Conservation (phyloP, 2,888 invertebrate genomes). For the Platypus cylindrus region DNA sequence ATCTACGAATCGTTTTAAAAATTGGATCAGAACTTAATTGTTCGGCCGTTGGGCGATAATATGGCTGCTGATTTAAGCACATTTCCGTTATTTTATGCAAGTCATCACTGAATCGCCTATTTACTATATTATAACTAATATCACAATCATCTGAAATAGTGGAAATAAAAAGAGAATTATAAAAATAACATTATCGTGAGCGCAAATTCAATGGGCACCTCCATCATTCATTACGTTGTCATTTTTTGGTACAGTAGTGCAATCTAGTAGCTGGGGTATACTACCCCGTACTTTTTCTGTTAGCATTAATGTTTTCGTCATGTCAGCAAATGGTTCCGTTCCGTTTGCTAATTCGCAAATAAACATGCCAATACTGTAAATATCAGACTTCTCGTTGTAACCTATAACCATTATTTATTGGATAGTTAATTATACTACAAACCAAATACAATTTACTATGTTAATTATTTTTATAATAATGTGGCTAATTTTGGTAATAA, state of each 20-base stretch:
- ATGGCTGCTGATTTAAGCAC: slow-evolving; percentile 56
- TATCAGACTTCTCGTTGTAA: slow-evolving; percentile 80
- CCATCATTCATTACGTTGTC: slow-evolving; percentile 28
- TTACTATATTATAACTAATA: slow-evolving; percentile 34
- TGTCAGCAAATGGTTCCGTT: slow-evolving; percentile 72
- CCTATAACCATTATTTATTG: too few species aligned
- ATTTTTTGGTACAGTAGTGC: slow-evolving; percentile 50
- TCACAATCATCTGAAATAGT: slow-evolving; percentile 29
- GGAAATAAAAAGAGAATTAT: slow-evolving; percentile 11
- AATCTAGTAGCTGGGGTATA: slow-evolving; percentile 62
- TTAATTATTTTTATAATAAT: too few species aligned
- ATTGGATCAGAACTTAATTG: slow-evolving; percentile 61
- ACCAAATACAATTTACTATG: too few species aligned
- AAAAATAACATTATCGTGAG: background rate
- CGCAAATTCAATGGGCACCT: slow-evolving; percentile 18
- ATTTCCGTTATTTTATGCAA: slow-evolving; percentile 68
- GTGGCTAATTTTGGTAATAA: too few species aligned
- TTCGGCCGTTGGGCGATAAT: slow-evolving; percentile 53
- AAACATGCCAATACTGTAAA: slow-evolving; percentile 82
- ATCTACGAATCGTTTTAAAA: slow-evolving; percentile 54
- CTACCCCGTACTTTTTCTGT: slow-evolving; percentile 78
- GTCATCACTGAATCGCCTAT: slow-evolving; percentile 55
- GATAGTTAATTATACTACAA: too few species aligned
- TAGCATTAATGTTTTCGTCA: slow-evolving; percentile 79
- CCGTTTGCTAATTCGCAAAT: slow-evolving; percentile 85